Evolutionary conservation across 2,797 vertebrate species (phyloP).

Genomic region (Simalia tracyae): DNA sequence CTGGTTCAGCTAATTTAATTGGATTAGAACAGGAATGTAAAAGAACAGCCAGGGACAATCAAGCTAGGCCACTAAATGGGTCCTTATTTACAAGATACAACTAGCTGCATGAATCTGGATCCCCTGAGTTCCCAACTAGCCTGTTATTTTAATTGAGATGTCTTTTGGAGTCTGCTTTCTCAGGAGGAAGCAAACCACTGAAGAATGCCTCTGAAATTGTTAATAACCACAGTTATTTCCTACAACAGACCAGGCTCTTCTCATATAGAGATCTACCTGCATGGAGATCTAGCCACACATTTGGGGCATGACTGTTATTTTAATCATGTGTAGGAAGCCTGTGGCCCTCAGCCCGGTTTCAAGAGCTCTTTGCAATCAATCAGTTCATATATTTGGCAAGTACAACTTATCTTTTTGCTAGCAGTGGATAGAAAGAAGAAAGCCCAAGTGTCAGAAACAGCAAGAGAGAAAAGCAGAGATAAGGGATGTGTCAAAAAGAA

Average conservation of each 20-base stretch:
- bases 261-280: neutral
- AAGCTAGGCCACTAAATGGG: constrained; percentile 22
- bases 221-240: neutral
- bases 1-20: constrained; percentile 36
- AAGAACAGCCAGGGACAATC: constrained; percentile 46
- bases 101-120: neutral
- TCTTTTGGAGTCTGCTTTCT: neutral
- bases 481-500: neutral
- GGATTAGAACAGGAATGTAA: constrained; percentile 33
- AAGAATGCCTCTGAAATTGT: neutral
- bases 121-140: neutral
- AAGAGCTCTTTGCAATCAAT: neutral
- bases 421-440: neutral
- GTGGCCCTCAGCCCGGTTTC: neutral
- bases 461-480: neutral
- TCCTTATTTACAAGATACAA: constrained; percentile 37
- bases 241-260: neutral
- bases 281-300: neutral
- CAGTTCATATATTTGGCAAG: neutral
- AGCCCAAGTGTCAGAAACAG: neutral
- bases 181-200: neutral
- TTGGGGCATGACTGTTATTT: neutral
- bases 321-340: neutral
- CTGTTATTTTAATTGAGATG: neutral
- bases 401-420: neutral